Percentiles rank a stretch among this genome's conserved stretches.
phyloP scores from a whole-genome alignment of 1,140 invertebrate species.

The Triops longicaudatus region DNA sequence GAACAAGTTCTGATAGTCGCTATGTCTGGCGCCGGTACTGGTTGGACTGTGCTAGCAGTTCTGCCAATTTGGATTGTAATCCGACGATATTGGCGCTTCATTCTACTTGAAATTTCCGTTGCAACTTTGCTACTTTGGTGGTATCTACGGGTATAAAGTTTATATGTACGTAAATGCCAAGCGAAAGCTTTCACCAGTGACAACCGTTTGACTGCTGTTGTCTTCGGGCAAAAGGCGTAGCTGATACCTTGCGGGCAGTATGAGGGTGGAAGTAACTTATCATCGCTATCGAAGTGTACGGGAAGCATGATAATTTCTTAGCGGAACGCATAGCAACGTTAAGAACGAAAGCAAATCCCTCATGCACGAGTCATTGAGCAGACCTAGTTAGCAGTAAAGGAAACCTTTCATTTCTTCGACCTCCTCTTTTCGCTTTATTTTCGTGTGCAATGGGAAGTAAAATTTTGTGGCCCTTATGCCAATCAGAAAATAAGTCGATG shows the following conservation, averaged over 20 bases:
- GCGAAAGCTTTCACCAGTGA: too few relatives aligned
- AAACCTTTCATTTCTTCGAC: background rate
- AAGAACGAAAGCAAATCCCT: background rate
- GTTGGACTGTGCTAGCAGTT: background rate
- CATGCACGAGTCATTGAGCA: background rate
- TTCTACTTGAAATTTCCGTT: background rate
- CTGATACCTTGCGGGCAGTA: background rate
- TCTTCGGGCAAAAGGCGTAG: too few relatives aligned
- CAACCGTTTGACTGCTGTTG: too few relatives aligned
- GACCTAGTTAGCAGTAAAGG: background rate
- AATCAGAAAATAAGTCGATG: background rate
- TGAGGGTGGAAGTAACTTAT: background rate
- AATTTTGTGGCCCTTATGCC: background rate
- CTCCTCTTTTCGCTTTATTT: background rate
- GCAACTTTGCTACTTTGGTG: background rate
- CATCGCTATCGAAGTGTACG: background rate
- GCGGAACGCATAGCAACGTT: background rate
- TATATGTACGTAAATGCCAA: too few relatives aligned
- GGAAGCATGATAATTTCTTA: background rate
- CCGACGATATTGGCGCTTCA: background rate
- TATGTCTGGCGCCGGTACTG: background rate
- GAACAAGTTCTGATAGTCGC: background rate
- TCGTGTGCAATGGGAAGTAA: background rate
- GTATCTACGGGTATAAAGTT: too few relatives aligned
- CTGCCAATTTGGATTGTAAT: background rate